Conservation (phyloP, 1,140 invertebrate species). For the Cecropterus lyciades region DNA sequence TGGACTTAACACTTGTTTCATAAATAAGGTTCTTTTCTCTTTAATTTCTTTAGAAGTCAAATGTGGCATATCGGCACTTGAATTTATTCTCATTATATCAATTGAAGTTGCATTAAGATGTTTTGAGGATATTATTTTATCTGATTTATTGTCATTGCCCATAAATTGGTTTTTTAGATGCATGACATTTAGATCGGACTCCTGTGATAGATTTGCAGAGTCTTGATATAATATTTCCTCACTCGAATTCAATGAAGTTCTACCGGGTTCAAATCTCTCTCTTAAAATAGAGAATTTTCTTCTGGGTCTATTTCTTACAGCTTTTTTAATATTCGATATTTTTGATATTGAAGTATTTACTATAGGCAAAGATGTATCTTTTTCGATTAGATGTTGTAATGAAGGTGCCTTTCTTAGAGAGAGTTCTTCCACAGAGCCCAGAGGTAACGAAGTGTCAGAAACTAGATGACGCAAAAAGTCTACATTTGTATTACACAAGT, state of each 20-base stretch:
- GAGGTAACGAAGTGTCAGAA: slow-evolving; percentile 65
- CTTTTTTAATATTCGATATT: slow-evolving; percentile 72
- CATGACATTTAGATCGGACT: slow-evolving; percentile 54
- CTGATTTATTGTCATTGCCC: slow-evolving; percentile 52
- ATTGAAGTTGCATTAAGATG: slow-evolving; percentile 50
- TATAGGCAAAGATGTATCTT: slow-evolving; percentile 58
- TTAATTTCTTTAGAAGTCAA: slow-evolving; percentile 73
- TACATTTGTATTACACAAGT: slow-evolving; percentile 81
- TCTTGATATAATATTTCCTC: slow-evolving; percentile 77
- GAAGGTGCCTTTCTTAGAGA: slow-evolving; percentile 75
- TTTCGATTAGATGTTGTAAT: slow-evolving; percentile 79
- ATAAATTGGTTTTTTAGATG: slow-evolving; percentile 67
- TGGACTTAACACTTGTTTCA: slow-evolving; percentile 86
- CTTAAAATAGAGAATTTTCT: slow-evolving; percentile 86
- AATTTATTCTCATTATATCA: slow-evolving; percentile 52
- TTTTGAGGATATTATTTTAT: slow-evolving; percentile 39
- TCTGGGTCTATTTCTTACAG: slow-evolving; percentile 76
- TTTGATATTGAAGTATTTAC: slow-evolving; percentile 57
- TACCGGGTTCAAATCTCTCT: slow-evolving; percentile 85
- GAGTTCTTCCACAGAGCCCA: slow-evolving; percentile 64
- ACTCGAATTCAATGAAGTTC: slow-evolving; percentile 75
- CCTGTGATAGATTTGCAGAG: slow-evolving; percentile 57
- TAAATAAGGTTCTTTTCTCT: slow-evolving; percentile 85
- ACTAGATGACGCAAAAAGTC: slow-evolving; percentile 81
- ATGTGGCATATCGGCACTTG: slow-evolving; percentile 47